A percentile compares a stretch with the other conserved stretches of the same genome.
These are phyloP conservation scores for Platycercus adscitus DNA, from an alignment of 2,113 vertebrate genomes.

Conservation along the genomic window DNA sequence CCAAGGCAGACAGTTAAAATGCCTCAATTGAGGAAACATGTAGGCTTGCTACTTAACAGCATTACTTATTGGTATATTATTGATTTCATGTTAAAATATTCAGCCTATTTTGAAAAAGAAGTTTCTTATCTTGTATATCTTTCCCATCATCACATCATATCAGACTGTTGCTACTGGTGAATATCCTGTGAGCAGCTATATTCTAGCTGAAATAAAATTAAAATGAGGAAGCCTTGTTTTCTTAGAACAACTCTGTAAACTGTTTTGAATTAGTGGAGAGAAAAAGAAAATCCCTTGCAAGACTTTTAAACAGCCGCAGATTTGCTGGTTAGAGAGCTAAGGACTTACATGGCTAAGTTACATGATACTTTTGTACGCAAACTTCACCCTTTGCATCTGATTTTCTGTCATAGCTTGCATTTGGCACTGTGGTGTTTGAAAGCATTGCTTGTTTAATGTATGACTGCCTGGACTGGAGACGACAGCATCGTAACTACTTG, in stretches of 20 bases:
- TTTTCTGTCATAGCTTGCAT: constrained; percentile 72
- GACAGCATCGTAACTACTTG: constrained; percentile 86
- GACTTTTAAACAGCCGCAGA: background rate
- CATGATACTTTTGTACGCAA: background rate
- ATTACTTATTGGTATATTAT: background rate
- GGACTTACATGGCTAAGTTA: background rate
- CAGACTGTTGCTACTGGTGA: background rate
- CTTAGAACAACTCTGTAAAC: background rate
- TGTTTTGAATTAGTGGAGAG: background rate
- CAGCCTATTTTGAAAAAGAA: background rate
- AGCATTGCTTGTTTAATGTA: constrained; percentile 87
- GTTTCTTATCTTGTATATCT: background rate
- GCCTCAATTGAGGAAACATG: background rate
- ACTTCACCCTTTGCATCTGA: background rate
- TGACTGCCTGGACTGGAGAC: constrained; percentile 85
- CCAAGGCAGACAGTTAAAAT: background rate
- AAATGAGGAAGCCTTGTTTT: background rate
- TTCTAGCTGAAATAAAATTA: background rate
- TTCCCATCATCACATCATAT: background rate
- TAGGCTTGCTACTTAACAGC: background rate
- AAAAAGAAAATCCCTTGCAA: background rate
- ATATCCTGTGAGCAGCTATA: background rate
- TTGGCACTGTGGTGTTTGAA: constrained; percentile 84
- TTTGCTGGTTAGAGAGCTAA: background rate
- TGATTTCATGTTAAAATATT: background rate